phyloP scores from a whole-genome alignment of 2,797 vertebrate genomes.

The Falco peregrinus region DNA sequence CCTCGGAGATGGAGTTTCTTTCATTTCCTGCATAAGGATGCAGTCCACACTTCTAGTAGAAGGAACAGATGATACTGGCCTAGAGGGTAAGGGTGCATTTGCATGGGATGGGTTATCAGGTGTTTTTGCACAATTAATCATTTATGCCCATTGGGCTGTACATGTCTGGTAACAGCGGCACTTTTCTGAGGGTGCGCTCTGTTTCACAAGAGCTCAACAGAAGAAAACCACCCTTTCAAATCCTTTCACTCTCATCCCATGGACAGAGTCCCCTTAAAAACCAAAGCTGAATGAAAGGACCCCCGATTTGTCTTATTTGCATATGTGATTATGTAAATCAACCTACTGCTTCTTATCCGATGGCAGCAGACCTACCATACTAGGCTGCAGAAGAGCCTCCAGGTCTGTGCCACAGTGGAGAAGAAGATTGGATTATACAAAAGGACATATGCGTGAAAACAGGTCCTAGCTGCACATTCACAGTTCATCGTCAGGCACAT shows the following conservation, averaged over 20 bases:
- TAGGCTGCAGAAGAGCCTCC: slow-evolving; percentile 52
- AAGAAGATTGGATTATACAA: slow-evolving; percentile 56
- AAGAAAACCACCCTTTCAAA: slow-evolving; percentile 4
- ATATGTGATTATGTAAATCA: slow-evolving; percentile 65
- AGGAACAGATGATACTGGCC: slow-evolving; percentile 53
- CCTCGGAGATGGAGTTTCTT: slow-evolving; percentile 43
- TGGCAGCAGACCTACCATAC: slow-evolving; percentile 34
- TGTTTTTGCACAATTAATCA: slow-evolving; percentile 6
- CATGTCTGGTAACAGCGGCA: not conserved
- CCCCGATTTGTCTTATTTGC: slow-evolving; percentile 22
- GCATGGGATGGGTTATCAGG: slow-evolving; percentile 18
- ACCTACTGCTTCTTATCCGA: slow-evolving; percentile 46
- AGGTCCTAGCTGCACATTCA: slow-evolving; percentile 39
- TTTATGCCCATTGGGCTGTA: not conserved
- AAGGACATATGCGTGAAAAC: not conserved
- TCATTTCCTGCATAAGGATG: slow-evolving; percentile 68
- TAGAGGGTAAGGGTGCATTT: slow-evolving; percentile 27
- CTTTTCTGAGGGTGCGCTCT: not conserved
- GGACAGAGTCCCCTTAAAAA: slow-evolving; percentile 26
- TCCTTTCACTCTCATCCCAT: not conserved
- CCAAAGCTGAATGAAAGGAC: slow-evolving; percentile 27
- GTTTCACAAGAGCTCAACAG: not conserved
- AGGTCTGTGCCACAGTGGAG: slow-evolving; percentile 41
- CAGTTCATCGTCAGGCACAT: not conserved
- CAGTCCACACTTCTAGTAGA: slow-evolving; percentile 41